phyloP scores from a whole-genome alignment of 2,113 vertebrate species.

The Vombatus ursinus region DNA sequence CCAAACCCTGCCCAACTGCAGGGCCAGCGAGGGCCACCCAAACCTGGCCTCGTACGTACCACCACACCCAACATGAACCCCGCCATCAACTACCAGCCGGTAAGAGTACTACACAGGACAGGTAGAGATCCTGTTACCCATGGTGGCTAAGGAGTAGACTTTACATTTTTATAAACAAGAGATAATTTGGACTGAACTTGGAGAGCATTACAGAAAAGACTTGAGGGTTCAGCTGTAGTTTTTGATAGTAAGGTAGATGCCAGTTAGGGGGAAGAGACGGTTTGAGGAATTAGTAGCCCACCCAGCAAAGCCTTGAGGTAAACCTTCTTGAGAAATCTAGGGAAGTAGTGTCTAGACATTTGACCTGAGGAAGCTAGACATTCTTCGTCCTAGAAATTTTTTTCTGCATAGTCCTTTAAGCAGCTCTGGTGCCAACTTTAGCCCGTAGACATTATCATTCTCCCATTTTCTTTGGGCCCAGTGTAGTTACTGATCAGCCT shows the following conservation, averaged over 20 bases:
- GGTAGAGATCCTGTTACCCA: not conserved
- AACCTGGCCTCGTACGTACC: constrained; percentile 91
- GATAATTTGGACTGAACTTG: constrained; percentile 7
- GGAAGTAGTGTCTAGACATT: too few species aligned
- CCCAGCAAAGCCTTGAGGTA: not conserved
- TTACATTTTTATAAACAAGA: constrained; percentile 15
- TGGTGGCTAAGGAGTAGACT: constrained; percentile 12
- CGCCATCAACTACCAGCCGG: constrained; percentile 93
- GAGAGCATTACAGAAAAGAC: not conserved
- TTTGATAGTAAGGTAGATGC: not conserved
- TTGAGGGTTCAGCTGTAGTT: not conserved
- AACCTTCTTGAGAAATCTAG: not conserved
- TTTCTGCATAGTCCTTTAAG: not conserved
- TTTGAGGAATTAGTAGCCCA: not conserved
- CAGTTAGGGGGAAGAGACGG: not conserved
- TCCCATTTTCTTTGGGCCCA: not conserved
- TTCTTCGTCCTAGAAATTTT: not conserved
- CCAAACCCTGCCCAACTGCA: constrained; percentile 95
- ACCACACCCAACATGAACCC: constrained; percentile 89
- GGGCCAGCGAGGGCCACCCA: constrained; percentile 91
- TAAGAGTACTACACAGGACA: constrained; percentile 65
- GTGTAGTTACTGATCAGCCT: not conserved
- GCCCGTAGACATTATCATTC: not conserved
- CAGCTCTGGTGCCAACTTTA: not conserved
- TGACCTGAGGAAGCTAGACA: not conserved